Evolutionary conservation across 2,797 vertebrate genomes (phyloP), one percentile per base, ranked within the genome.

Genomic region (Rhyacichthys aspro): DNA sequence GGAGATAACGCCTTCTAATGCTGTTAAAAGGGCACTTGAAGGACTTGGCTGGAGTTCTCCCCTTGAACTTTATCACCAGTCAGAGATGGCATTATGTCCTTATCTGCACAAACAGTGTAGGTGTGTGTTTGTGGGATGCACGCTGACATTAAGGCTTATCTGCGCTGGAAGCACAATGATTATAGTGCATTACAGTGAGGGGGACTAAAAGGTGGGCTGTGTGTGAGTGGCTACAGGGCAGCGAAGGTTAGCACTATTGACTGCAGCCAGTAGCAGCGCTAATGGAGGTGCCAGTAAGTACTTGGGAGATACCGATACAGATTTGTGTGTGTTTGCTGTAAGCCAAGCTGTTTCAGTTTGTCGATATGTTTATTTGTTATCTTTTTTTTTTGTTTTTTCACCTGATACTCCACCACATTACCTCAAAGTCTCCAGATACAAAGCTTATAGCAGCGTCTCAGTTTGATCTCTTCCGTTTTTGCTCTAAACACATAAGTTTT

Each of bases 51-150:
- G 15, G 43, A 38, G 60, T 56, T 74, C 59, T 87, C 72, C 62
- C 82, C 87, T 89, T 87, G 84, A 88, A 89, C 87, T 86, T 83
- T 83, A 84, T 85, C 72, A 77, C 63, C 46, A 76, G 43, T 76
- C 63, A 58, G 69, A 80, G 33, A 61, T 84, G 78, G 58, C 80
- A 86, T 84, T 85, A 79, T 74, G 55, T 55, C 67, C 63, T 84
- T 84, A 85, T 86, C 81, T 78, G 57, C 72, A 68, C 81, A 72
- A 76, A 77, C 65, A 59, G 50, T 36, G 18, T 67, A 16, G 8
- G 43, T 57, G 55, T 50, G 58, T 61, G 48, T 43, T 53, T 45
- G 55, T 50, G 59, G 52, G 65, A 54, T 66, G 56, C 32, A 43
- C 12, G 16, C 57, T 79, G 83, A 83, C 82, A 83, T 83, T 79